Base-by-base conservation (phyloP, 1,140 invertebrate genomes). In the Maconellicoccus hirsutus region DNA sequence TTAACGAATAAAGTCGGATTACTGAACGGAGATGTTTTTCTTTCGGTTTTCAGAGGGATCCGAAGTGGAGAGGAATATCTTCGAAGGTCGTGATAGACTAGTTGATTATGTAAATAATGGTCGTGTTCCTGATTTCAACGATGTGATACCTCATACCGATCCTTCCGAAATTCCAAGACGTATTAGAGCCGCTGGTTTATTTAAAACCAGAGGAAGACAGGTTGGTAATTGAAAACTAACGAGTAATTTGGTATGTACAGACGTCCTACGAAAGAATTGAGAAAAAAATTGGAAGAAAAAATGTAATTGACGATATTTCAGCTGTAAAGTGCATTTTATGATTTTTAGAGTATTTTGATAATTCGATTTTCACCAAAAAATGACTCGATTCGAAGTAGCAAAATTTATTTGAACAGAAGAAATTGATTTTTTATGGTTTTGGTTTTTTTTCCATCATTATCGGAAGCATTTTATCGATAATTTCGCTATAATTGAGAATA, bases 91-190 rank as follows among this genome's bases (percentile, higher is more conserved):
- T 16, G 84, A 89, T 42, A 86, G 86, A 61, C 82, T 92, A 27
- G 88, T 89, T 76, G 88, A 86, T 77, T 86, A 86, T 72, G 86
- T 92, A 19, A 84, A 86, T 74, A 86, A 88, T 6, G 90, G 90
- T 59, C 87, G 89, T 78, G 84, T 92, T 71, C 87, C 89, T 78
- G 89, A 91, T 76, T 75, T 92, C 27, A 83, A 86, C 59, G 89
- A 92, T 76, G 84, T 91, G 0, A 86, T 89, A 75, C 87, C 81
- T 66, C 72, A 76, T 59, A 74, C 73, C 12, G 73, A 74, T 70
- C 27, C 29, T 0, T 59, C 66, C 22, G 74, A 75, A 19, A 70
- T 73, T 14, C 71, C 71, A 8, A 72, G 70, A 42, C 33, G 52
- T 14, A 25, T 71, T 52, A 16, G 42, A 21, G 66, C 69, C 10